Evolutionary conservation across 2,888 invertebrate species (phyloP).

Genomic region (Harpalus rufipes): DNA sequence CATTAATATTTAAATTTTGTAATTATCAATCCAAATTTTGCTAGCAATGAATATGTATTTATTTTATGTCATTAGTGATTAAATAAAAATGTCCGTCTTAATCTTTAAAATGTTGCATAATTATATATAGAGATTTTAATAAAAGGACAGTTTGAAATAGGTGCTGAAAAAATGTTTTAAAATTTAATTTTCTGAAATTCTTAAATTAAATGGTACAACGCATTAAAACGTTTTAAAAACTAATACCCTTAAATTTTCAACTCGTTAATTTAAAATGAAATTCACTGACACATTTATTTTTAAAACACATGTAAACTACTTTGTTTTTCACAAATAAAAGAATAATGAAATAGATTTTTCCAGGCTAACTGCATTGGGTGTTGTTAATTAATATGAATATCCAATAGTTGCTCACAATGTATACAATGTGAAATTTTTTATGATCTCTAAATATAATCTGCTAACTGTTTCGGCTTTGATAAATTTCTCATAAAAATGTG

Average conservation of each 20-base stretch:
- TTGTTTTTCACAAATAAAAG: background rate
- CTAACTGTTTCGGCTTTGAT: background rate
- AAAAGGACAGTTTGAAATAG: too few relatives aligned
- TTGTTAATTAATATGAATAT: slow-evolving; percentile 31
- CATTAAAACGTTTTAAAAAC: too few relatives aligned
- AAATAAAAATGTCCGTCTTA: too few relatives aligned
- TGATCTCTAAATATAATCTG: slow-evolving; percentile 1
- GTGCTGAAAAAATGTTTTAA: too few relatives aligned
- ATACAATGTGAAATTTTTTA: slow-evolving; percentile 1
- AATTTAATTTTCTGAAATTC: too few relatives aligned
- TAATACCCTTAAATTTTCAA: background rate
- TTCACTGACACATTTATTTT: background rate
- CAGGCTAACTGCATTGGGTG: background rate
- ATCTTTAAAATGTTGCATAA: too few relatives aligned
- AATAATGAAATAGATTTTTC: background rate
- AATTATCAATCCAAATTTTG: too few relatives aligned
- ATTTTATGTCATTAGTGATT: too few relatives aligned
- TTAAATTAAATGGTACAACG: too few relatives aligned
- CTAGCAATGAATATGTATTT: too few relatives aligned
- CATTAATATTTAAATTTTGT: too few relatives aligned
- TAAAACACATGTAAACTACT: background rate
- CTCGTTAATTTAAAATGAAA: slow-evolving; percentile 1
- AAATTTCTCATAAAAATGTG: background rate
- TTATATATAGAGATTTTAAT: too few relatives aligned
- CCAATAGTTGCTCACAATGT: background rate